Base-by-base conservation (phyloP, 2,113 vertebrate genomes). In the Cranoglanis bouderius region DNA sequence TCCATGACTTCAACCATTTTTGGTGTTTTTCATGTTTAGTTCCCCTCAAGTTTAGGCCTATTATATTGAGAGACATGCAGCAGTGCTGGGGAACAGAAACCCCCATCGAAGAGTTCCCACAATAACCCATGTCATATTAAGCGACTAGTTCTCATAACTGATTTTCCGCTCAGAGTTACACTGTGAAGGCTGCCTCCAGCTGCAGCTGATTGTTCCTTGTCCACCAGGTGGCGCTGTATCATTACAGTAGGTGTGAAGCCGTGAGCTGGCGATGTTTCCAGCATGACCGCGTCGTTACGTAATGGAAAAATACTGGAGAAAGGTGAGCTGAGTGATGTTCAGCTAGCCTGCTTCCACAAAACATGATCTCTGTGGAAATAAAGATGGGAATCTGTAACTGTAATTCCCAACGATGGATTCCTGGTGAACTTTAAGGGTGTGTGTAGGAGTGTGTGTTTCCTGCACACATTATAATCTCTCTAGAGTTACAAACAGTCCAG, bases 261-360 rank as follows among this genome's bases (percentile, higher is more conserved):
- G 14, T 6, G 46, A 6, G 5, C 35, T 35, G 51, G 51, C 7
- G 8, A 18, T 9, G 85, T 10, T 46, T 43, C 38, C 26, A 59
- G 24, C 24, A 61, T 77, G 19, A 38, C 67, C 24, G 53, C 4
- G 38, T n/a, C 51, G 24, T 38, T 53, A 35, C 5, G 65, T 74
- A 10, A 85, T 86, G 85, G 85, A 86, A 77, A 86, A 61, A n/a
- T 38, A 86, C 85, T 86, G 85, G n/a, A 75, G 67, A 13, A 35
- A 51, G 3, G 14, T 4, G 24, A 49, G 9, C 6, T 21, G 40
- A 0, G 18, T 21, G 43, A 53, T 6, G 26, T 4, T 59, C 53
- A 40, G 53, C 32, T 61, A 21, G 21, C 0, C 29, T 35, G 49
- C 43, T 77, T 46, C 24, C 29, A 18, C 29, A 18, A 82, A 83